Percentiles rank a stretch among this genome's conserved stretches.
These are phyloP conservation scores for Hydrocynus forskahlii DNA, from an alignment of 2,797 vertebrate species.

Conservation along the genomic window DNA sequence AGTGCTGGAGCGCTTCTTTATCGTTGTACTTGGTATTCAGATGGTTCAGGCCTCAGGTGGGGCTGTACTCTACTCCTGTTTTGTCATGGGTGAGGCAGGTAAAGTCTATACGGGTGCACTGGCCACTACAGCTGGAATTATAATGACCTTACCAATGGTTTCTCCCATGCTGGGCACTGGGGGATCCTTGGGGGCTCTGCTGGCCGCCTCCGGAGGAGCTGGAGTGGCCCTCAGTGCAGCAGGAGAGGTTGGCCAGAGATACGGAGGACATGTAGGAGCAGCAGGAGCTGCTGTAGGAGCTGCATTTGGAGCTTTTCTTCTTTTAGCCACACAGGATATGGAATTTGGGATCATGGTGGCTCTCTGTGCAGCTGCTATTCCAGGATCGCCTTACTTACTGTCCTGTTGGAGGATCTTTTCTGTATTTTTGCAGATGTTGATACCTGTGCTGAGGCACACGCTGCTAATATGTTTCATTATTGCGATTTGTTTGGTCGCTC, in stretches of 20 bases:
- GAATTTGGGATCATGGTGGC: neutral
- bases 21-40: neutral
- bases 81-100: neutral
- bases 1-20: constrained; percentile 1
- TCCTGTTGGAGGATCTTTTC: too few species aligned
- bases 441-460: too few species aligned
- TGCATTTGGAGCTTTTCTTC: neutral
- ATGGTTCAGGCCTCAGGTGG: neutral
- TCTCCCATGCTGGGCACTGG: neutral
- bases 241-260: neutral
- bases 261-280: neutral
- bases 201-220: neutral
- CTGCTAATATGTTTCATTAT: too few species aligned
- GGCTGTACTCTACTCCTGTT: neutral
- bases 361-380: neutral
- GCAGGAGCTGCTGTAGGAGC: neutral
- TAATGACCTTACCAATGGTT: neutral
- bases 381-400: neutral
- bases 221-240: neutral
- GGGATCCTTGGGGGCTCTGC: neutral
- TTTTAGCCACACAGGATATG: neutral
- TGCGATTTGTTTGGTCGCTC: too few species aligned
- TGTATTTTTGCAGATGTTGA: too few species aligned
- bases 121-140: neutral
- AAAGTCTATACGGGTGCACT: neutral